Conservation (phyloP, 1,140 invertebrate species). For the Anadara kagoshimensis region DNA sequence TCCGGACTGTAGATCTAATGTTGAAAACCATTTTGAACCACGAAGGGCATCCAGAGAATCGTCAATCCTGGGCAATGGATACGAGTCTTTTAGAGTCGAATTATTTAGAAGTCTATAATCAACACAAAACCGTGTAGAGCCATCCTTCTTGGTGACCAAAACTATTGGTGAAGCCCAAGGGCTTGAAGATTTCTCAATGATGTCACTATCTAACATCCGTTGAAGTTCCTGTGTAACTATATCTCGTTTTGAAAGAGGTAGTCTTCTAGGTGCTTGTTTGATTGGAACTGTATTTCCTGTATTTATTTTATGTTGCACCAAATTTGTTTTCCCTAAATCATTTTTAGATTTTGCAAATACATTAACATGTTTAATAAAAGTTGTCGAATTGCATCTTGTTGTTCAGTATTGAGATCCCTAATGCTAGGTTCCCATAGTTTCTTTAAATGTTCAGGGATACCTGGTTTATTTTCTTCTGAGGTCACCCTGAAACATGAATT, state of each 20-base stretch:
- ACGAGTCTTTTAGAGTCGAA: slow-evolving; percentile 72
- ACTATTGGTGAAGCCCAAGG: slow-evolving; percentile 28
- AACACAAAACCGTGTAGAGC: slow-evolving; percentile 62
- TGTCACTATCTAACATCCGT: slow-evolving; percentile 6
- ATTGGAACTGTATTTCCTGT: slow-evolving; percentile 19
- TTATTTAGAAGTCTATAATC: slow-evolving; percentile 75
- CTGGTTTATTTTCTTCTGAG: not conserved
- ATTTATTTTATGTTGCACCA: too few species aligned
- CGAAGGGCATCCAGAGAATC: slow-evolving; percentile 68
- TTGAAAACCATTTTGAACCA: slow-evolving; percentile 71
- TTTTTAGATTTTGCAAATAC: slow-evolving; percentile 25
- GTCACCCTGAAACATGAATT: not conserved
- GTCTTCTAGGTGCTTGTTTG: slow-evolving; percentile 18
- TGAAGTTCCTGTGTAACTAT: slow-evolving; percentile 20
- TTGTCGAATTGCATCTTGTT: not conserved
- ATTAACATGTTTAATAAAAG: slow-evolving; percentile 16
- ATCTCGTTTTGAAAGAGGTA: slow-evolving; percentile 18
- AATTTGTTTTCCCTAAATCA: slow-evolving; percentile 27
- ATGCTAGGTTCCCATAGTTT: slow-evolving; percentile 5
- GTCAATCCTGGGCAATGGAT: slow-evolving; percentile 76
- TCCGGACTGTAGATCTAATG: slow-evolving; percentile 68
- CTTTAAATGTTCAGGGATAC: slow-evolving; percentile 6
- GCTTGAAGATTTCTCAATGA: slow-evolving; percentile 23
- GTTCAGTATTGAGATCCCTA: not conserved
- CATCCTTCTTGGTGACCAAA: slow-evolving; percentile 36